Evolutionary conservation across 2,888 invertebrate species (phyloP), one percentile per base, ranked within the genome.

Genomic region (Alloplasta piceator): DNA sequence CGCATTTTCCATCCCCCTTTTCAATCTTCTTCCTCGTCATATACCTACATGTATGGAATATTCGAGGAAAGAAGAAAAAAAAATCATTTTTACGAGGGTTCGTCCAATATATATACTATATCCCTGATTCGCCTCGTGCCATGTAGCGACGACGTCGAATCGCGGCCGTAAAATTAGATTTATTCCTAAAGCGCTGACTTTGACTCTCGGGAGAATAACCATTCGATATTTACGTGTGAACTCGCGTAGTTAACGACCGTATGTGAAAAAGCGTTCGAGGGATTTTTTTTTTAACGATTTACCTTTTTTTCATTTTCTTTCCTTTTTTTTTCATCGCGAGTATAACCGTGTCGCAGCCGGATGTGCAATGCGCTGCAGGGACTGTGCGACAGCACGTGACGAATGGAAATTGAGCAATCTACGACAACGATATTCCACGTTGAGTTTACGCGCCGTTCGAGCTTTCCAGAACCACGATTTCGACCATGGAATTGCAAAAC

Each of bases 91-190:
- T 77, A 83, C 72, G 78, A 83, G 72, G 72, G 73, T 67, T 82
- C 78, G 75, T 82, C 71, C 76, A 82, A 82, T 80, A 82, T 26
- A 82, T 80, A 82, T 26, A 26, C 1, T 26, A 3, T 26, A 26
- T 80, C 41, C 75, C 38, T 50, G 66, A 7, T 60, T 48, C 67
- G 14, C 14, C 39, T n/a, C 14, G n/a, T 50, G 14, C 60, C 14
- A 55, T 48, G 48, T 39, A 38, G 46, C 58, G 78, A 75, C 68
- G 73, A 78, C 74, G 80, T 79, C 72, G 68, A 61, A 52, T 61
- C 64, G 26, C 26, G 67, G 72, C 58, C 63, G 82, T 82, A 80
- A 83, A 83, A 83, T 82, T 72, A 78, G 80, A 82, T 80, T 83
- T 83, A 82, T 82, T 78, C 71, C 52, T 74, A 71, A 67, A 72